Conservation (phyloP, 2,113 vertebrate species). For the Acanthisitta chloris region DNA sequence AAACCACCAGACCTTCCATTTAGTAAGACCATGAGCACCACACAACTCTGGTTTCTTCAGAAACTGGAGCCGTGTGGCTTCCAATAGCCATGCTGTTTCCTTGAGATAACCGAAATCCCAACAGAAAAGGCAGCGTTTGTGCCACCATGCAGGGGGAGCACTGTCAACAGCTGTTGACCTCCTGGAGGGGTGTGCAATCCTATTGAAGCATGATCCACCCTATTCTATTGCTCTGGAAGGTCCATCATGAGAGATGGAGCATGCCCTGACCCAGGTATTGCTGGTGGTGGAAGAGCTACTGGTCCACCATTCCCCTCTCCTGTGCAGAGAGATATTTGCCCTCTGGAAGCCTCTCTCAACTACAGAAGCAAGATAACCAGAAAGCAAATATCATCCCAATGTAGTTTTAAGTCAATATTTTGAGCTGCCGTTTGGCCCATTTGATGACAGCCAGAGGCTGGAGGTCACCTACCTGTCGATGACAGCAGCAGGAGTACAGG, state of each 20-base stretch:
- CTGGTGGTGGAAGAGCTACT: not conserved
- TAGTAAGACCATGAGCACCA: not conserved
- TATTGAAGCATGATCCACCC: not conserved
- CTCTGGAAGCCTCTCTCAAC: not conserved
- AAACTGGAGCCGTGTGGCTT: not conserved
- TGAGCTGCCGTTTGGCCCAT: not conserved
- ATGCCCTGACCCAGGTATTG: not conserved
- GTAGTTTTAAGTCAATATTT: conserved; percentile 35
- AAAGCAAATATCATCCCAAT: conserved; percentile 19
- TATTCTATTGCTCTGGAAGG: not conserved
- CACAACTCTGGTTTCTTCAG: not conserved
- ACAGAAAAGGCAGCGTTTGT: not conserved
- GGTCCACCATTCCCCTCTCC: not conserved
- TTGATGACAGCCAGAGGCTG: not conserved
- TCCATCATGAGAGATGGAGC: not conserved
- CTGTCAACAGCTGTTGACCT: not conserved
- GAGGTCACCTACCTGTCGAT: conserved; percentile 51
- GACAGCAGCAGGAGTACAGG: not conserved
- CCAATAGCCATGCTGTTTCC: not conserved
- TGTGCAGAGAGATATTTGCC: not conserved
- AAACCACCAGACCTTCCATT: not conserved
- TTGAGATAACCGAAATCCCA: not conserved
- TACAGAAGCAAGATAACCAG: not conserved
- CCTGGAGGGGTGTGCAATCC: not conserved
- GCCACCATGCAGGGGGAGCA: not conserved